Evolutionary conservation across 2,113 vertebrate genomes (phyloP).

Genomic region (Rhea americana): DNA sequence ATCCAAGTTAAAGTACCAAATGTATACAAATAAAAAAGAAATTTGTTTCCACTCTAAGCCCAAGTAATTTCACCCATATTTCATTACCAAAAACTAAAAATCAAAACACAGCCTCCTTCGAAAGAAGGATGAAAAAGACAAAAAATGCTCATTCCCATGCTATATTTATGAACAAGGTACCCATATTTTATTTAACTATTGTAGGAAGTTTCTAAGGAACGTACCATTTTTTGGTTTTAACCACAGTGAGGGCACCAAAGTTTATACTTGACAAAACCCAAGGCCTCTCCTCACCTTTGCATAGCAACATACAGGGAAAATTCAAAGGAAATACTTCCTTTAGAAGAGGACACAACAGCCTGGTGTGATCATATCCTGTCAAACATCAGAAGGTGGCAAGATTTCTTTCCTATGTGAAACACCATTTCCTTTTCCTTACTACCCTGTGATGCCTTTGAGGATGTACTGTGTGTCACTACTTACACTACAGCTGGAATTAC

Average conservation of each 20-base stretch:
- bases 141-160: background rate
- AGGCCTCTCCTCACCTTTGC: background rate
- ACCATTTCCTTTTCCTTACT: slow-evolving; percentile 1
- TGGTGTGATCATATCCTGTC: background rate
- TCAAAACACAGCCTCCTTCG: background rate
- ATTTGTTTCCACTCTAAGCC: background rate
- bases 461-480: background rate
- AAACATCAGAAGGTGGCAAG: background rate
- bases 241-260: background rate
- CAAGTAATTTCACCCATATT: background rate
- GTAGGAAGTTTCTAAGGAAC: background rate
- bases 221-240: background rate
- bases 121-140: background rate
- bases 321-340: slow-evolving; percentile 5
- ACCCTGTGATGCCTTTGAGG: background rate
- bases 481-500: background rate
- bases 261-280: background rate
- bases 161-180: background rate
- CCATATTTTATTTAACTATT: background rate
- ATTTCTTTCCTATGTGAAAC: background rate
- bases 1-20: background rate
- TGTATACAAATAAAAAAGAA: background rate
- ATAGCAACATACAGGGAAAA: background rate
- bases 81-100: background rate
- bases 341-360: background rate